Evolutionary conservation across 2,888 invertebrate species (phyloP).

Genomic region (Hecatera dysodea): DNA sequence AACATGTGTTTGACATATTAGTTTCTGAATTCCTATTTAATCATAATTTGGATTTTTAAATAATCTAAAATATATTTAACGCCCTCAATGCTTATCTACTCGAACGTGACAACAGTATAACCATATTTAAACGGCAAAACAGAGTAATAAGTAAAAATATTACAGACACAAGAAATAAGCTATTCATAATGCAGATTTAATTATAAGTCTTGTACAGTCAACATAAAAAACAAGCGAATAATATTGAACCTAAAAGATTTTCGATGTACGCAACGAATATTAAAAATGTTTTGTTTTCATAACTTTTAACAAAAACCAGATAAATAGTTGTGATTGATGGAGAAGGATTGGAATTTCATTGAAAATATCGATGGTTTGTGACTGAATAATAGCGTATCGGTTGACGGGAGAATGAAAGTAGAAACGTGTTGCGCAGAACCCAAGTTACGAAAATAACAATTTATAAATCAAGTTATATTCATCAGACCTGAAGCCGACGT

Average conservation of each 20-base stretch:
- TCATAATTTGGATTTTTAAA: neutral
- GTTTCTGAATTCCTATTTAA: neutral
- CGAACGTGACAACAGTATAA: neutral
- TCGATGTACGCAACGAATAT: neutral
- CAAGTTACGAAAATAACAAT: too few relatives aligned
- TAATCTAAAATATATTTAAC: neutral
- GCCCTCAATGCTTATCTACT: neutral
- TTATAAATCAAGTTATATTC: too few relatives aligned
- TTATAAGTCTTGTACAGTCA: slow-evolving; percentile 5
- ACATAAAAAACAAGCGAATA: neutral
- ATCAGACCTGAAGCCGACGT: too few relatives aligned
- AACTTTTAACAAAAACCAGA: neutral
- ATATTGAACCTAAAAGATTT: neutral
- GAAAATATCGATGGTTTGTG: neutral
- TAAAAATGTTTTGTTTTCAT: neutral
- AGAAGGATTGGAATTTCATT: neutral
- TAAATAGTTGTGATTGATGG: neutral
- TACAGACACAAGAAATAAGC: slow-evolving; percentile 1
- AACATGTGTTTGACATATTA: neutral
- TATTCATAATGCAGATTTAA: neutral
- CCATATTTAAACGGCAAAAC: too few relatives aligned
- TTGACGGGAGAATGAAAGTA: neutral
- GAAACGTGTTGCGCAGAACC: too few relatives aligned
- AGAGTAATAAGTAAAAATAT: neutral
- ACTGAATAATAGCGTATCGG: neutral